Percentiles rank a stretch among this genome's conserved stretches.
Conservation (phyloP, 2,888 invertebrate genomes). For the Agrenia bidenticulata region DNA sequence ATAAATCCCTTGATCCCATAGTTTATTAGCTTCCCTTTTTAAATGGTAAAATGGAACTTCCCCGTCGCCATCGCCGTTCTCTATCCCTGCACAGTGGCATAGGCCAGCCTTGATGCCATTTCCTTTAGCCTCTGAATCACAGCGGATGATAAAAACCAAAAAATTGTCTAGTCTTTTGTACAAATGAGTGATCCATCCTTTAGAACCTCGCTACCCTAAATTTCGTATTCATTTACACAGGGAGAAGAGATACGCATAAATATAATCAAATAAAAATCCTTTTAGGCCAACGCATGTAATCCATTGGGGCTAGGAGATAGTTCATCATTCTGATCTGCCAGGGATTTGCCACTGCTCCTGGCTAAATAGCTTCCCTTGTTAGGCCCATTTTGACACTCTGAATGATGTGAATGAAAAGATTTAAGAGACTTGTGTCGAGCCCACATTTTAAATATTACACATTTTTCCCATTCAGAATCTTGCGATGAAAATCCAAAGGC, state of each 20-base stretch:
- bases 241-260: too few species aligned
- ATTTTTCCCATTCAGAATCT: background rate
- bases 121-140: background rate
- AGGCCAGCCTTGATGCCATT: background rate
- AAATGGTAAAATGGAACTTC: background rate
- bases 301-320: background rate
- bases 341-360: background rate
- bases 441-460: conserved; percentile 4
- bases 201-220: too few species aligned
- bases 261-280: too few species aligned
- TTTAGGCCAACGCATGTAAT: background rate
- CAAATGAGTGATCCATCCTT: too few species aligned
- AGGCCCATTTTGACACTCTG: background rate
- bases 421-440: background rate
- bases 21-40: conserved; percentile 25
- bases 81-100: background rate
- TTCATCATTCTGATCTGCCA: background rate
- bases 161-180: background rate
- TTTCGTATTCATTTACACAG: too few species aligned
- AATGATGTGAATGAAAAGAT: background rate
- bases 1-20: conserved; percentile 20
- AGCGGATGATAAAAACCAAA: conserved; percentile 3
- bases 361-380: background rate
- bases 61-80: background rate
- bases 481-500: background rate